Percentiles rank a stretch among this genome's conserved stretches.
Conservation (phyloP, 2,113 vertebrate genomes). For the Diadophis punctatus region DNA sequence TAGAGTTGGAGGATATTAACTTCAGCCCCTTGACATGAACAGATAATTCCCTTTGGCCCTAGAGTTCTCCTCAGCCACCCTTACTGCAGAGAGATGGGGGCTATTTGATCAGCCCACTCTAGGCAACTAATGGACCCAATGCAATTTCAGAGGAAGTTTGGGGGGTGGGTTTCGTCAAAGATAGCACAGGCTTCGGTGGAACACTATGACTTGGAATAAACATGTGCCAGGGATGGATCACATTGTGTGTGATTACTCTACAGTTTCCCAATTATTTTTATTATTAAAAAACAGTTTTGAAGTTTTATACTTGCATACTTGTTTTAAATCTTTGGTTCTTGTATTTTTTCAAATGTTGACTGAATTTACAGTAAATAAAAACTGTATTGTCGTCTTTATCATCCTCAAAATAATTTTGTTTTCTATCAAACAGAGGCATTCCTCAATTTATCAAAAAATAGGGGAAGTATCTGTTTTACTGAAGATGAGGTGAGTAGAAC, state of each 20-base stretch:
- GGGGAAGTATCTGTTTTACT: slow-evolving; percentile 48
- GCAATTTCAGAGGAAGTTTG: background rate
- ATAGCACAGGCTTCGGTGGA: background rate
- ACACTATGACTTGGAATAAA: background rate
- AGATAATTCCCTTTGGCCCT: background rate
- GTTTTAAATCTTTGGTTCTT: background rate
- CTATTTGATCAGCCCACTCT: background rate
- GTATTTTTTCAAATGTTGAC: background rate
- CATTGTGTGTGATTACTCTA: background rate
- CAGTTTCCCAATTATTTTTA: background rate
- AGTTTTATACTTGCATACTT: background rate
- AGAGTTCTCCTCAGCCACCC: background rate
- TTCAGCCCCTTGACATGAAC: background rate
- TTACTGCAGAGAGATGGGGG: background rate
- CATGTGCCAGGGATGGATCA: background rate
- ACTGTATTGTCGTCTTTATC: background rate
- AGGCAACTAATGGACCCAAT: background rate
- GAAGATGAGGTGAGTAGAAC: slow-evolving; percentile 62
- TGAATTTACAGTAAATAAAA: background rate
- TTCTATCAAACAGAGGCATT: slow-evolving; percentile 61
- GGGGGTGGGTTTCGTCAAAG: background rate
- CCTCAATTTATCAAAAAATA: slow-evolving; percentile 56
- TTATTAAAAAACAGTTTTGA: background rate
- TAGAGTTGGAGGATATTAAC: background rate
- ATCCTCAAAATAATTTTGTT: background rate